phyloP scores from a whole-genome alignment of 2,113 vertebrate species.

The Columbina picui region DNA sequence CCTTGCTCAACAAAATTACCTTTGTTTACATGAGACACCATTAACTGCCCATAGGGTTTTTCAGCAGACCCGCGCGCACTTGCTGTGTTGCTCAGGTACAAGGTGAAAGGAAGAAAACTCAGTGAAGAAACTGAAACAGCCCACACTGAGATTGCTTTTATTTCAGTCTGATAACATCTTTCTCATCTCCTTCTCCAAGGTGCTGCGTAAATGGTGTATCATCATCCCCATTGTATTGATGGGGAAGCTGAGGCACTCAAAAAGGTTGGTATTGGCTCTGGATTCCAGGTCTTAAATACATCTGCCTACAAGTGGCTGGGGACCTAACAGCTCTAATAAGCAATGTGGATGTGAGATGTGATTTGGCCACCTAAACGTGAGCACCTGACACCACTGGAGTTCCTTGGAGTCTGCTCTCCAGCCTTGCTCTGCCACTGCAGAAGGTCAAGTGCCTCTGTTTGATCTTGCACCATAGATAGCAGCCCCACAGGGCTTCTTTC shows the following conservation, averaged over 20 bases:
- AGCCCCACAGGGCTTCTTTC: neutral
- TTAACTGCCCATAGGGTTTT: neutral
- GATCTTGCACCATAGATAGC: neutral
- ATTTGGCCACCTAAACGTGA: neutral
- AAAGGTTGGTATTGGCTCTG: neutral
- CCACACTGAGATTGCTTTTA: neutral
- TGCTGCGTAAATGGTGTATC: neutral
- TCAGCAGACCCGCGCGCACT: neutral
- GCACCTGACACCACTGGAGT: neutral
- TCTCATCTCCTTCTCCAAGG: neutral
- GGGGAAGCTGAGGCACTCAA: neutral
- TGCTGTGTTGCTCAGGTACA: neutral
- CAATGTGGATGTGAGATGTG: neutral
- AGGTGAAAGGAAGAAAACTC: neutral
- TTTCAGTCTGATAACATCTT: neutral
- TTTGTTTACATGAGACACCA: neutral
- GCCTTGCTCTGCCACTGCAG: neutral
- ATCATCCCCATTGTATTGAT: neutral
- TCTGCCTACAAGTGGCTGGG: neutral
- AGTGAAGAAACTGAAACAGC: neutral
- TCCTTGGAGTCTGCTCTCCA: neutral
- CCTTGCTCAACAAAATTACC: neutral
- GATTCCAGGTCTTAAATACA: neutral
- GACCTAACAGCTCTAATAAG: neutral
- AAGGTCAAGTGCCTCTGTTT: neutral